phyloP scores from a whole-genome alignment of 2,113 vertebrate species.

The Rhipidura dahli region DNA sequence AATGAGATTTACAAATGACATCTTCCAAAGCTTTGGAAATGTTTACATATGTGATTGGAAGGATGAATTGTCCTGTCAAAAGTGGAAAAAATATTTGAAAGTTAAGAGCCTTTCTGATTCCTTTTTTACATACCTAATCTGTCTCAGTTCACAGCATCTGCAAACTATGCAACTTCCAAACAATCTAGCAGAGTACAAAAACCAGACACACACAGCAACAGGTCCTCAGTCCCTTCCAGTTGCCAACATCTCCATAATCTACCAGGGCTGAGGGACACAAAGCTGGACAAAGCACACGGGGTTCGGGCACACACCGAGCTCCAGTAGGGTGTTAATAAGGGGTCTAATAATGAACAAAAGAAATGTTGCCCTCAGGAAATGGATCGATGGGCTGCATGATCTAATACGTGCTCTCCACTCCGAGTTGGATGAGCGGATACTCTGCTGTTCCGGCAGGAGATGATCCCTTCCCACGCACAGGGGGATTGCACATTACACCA shows the following conservation, averaged over 20 bases:
- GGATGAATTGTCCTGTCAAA: background rate
- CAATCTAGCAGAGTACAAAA: background rate
- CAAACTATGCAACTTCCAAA: background rate
- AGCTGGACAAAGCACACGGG: background rate
- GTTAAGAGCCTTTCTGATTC: background rate
- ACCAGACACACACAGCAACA: background rate
- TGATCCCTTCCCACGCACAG: background rate
- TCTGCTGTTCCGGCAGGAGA: background rate
- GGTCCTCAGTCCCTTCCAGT: background rate
- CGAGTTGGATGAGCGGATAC: background rate
- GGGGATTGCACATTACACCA: background rate
- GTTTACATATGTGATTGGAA: background rate
- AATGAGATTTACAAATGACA: background rate
- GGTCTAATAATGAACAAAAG: constrained; percentile 13
- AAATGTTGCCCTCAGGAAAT: background rate
- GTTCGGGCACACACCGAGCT: background rate
- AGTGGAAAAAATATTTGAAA: background rate
- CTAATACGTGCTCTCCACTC: background rate
- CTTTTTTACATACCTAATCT: background rate
- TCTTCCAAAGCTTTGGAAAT: background rate
- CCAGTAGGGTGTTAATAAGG: constrained; percentile 21
- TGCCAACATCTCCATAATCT: background rate
- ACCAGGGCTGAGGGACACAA: background rate
- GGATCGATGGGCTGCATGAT: background rate
- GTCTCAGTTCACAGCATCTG: background rate